Base-by-base conservation (phyloP, 2,797 vertebrate species). In the Halcyon leucocephala region DNA sequence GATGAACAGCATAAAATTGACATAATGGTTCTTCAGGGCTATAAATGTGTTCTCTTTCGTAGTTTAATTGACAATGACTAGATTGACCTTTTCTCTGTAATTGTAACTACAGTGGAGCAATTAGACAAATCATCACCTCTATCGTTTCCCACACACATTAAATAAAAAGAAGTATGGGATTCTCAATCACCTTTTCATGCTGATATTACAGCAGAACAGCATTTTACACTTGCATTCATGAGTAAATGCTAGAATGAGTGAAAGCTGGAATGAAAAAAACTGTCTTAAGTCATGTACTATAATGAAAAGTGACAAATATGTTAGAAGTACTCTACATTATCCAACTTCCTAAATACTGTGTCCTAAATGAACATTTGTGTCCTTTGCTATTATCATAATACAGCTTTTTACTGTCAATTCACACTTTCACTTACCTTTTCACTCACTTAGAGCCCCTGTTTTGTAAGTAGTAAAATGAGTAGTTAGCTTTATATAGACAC, bases 51-150 rank as follows among this genome's bases (percentile, higher is more conserved):
- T 96, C 97, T 98, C 71, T 97, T 97, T 95, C 42, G 16, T 72
- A 79, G 90, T 96, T 97, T 98, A 98, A 98, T 98, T 98, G 97
- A 97, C 97, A 96, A 97, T 96, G 96, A 97, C 94, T 96, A 97
- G 93, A 97, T 95, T 98, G 98, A 99, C 98, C 98, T 99, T 99
- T 98, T 98, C 96, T 97, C 92, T 95, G 82, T 98, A 98, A 98
- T 97, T 98, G 94, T 97, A 98, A 98, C 98, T 97, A 97, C 92
- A 96, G 96, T 80, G 97, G 74, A 98, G 96, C 96, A 97, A 98
- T 98, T 98, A 98, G 93, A 98, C 78, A 97, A 97, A 97, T 95
- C 22, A 81, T 76, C 80, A 86, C 58, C 26, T 88, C 89, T 74
- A 73, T 78, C 2, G 0, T 95, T 93, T 91, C 82, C 48, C 77